Conservation (phyloP, 2,113 vertebrate genomes). For the Galeopterus variegatus region DNA sequence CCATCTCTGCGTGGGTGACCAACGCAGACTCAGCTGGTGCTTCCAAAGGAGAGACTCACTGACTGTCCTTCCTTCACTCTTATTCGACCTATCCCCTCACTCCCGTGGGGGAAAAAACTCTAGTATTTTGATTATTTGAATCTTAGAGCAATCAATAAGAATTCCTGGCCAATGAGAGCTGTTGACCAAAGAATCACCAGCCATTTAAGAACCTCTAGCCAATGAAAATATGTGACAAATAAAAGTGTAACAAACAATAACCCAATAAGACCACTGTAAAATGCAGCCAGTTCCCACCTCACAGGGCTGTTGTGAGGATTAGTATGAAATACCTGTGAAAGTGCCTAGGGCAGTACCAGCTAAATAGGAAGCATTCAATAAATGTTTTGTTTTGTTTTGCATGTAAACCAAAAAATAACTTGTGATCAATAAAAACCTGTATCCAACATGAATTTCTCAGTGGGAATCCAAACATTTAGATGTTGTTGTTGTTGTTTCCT, state of each 20-base stretch:
- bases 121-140: conserved; percentile 54
- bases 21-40: conserved; percentile 75
- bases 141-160: conserved; percentile 20
- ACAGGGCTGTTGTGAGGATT: conserved; percentile 69
- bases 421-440: conserved; percentile 69
- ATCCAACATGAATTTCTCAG: conserved; percentile 45
- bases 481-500: conserved; percentile 13
- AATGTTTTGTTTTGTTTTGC: conserved; percentile 41
- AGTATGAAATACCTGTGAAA: conserved; percentile 26
- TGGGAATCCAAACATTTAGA: conserved; percentile 47
- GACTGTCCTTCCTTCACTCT: conserved; percentile 56
- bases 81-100: background rate
- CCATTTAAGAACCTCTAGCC: conserved; percentile 16
- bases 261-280: background rate
- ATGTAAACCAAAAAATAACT: conserved; percentile 55
- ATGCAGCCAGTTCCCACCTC: conserved; percentile 50
- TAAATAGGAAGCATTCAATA: conserved; percentile 62
- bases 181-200: conserved; percentile 37
- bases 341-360: background rate
- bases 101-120: background rate
- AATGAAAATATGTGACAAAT: conserved; percentile 34
- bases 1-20: background rate
- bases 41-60: conserved; percentile 20
- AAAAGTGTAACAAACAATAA: conserved; percentile 32
- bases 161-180: conserved; percentile 2